These are phyloP conservation scores for Meandrusa payeni DNA, from an alignment of 2,888 invertebrate genomes.

Conservation along the genomic window DNA sequence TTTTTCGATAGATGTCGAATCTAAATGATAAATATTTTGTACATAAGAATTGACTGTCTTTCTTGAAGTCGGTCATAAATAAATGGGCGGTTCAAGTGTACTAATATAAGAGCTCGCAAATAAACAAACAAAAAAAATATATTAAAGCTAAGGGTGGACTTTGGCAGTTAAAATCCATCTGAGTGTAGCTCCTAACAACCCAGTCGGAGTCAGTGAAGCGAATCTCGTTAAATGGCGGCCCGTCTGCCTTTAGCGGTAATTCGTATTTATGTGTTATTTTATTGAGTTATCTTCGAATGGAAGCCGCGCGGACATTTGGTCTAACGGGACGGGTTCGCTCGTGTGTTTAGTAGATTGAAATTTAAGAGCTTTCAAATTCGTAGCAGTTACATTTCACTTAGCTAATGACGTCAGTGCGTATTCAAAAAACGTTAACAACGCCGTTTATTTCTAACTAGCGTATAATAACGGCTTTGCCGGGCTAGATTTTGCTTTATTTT, in stretches of 20 bases:
- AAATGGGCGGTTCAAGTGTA: background rate
- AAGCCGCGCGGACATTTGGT: constrained; percentile 29
- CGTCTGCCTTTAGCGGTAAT: constrained; percentile 27
- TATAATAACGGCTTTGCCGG: no score
- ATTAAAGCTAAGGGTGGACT: constrained; percentile 21
- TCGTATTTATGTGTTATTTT: constrained; percentile 33
- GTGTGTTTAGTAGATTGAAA: constrained; percentile 18
- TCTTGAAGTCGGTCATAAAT: no score
- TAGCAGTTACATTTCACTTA: constrained; percentile 10
- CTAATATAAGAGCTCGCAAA: constrained; percentile 5
- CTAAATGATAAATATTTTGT: no score
- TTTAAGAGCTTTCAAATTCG: constrained; percentile 21
- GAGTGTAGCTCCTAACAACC: constrained; percentile 21
- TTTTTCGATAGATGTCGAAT: no score
- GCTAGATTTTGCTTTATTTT: no score
- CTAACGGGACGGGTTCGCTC: constrained; percentile 26
- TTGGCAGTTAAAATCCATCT: constrained; percentile 22
- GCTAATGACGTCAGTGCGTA: constrained; percentile 5
- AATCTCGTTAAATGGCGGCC: constrained; percentile 24
- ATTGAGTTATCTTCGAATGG: constrained; percentile 31
- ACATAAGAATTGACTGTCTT: no score
- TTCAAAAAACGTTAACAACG: no score
- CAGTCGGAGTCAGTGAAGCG: constrained; percentile 24
- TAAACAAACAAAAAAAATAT: constrained; percentile 16
- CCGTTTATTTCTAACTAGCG: no score